phyloP scores from a whole-genome alignment of 1,140 invertebrate species.

The Drosophila insularis region DNA sequence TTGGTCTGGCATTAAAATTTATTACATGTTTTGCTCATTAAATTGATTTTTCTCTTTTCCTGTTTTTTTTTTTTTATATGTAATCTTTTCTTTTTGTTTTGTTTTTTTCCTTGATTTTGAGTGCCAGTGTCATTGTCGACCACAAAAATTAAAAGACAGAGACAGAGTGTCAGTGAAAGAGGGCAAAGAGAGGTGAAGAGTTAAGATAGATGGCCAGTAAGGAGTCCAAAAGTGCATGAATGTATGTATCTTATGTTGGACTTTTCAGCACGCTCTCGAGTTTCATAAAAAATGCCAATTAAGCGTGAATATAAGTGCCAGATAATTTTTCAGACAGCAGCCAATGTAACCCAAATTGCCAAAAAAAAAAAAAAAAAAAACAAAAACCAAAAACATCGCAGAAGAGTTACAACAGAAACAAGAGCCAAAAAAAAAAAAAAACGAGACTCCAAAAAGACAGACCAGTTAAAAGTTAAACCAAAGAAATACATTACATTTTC shows the following conservation, averaged over 20 bases:
- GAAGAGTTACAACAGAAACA: conserved; percentile 58
- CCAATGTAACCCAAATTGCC: conserved; percentile 79
- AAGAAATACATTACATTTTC: conserved; percentile 3
- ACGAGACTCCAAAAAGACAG: conserved; percentile 33
- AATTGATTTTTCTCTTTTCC: conserved; percentile 72
- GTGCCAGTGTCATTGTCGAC: conserved; percentile 79
- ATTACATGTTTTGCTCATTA: conserved; percentile 81
- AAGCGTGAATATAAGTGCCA: conserved; percentile 82
- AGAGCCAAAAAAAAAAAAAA: conserved; percentile 33
- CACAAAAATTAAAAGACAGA: conserved; percentile 9
- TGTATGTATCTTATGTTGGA: conserved; percentile 50
- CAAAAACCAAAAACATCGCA: conserved; percentile 35
- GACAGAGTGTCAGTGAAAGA: conserved; percentile 13
- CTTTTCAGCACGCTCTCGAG: conserved; percentile 75
- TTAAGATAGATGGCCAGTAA: conserved; percentile 3
- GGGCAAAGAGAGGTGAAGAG: neutral
- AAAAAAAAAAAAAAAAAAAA: conserved; percentile 53
- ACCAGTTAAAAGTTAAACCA: conserved; percentile 46
- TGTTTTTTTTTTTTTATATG: neutral
- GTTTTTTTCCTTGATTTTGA: conserved; percentile 73
- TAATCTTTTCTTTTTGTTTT: conserved; percentile 32
- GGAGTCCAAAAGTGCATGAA: conserved; percentile 47
- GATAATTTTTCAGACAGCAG: conserved; percentile 81
- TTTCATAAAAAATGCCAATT: conserved; percentile 82
- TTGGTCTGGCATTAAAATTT: conserved; percentile 63